Evolutionary conservation across 1,140 invertebrate genomes (phyloP), one percentile per base, ranked within the genome.

Genomic region (Tribolium castaneum): DNA sequence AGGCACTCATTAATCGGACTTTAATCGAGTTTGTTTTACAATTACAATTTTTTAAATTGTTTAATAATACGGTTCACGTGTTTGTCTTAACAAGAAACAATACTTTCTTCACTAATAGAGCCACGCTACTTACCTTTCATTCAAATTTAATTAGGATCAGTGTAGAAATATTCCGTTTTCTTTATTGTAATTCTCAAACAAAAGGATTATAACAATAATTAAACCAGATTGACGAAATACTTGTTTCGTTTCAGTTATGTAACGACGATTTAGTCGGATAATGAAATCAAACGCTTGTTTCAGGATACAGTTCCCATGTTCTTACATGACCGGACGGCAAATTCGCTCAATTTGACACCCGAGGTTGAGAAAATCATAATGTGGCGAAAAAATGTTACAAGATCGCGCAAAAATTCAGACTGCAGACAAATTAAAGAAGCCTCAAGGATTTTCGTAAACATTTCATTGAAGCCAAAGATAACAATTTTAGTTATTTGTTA

Each of bases 151-250:
- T 59, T 59, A 66, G 25, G 30, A 66, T 66, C 25, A 66, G 14
- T 66, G 59, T 34, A 14, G 59, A 66, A 66, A 66, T 30, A 66
- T 12, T 66, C 59, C 7, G 59, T 66, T 66, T 66, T 66, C 59
- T 66, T 66, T 66, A 39, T 66, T 66, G 59, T 66, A 39, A 35
- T 12, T 66, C 10, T 22, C n/a, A 66, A 66, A 66, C 59, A 66
- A 66, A 66, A 22, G 59, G 59, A 66, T 66, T 66, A 66, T 66
- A 66, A 66, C 34, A 34, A 66, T 66, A 66, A 66, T 66, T 66
- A 66, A 66, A 66, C 7, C 30, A 35, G 59, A 12, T 59, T 66
- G 59, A 34, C 30, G 59, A 66, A 66, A 66, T 66, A 59, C 7
- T 25, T 66, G 30, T 66, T 35, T 34, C 59, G 14, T 35, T 30